Base-by-base conservation (phyloP, 2,113 vertebrate genomes). In the Bubo scandiacus region DNA sequence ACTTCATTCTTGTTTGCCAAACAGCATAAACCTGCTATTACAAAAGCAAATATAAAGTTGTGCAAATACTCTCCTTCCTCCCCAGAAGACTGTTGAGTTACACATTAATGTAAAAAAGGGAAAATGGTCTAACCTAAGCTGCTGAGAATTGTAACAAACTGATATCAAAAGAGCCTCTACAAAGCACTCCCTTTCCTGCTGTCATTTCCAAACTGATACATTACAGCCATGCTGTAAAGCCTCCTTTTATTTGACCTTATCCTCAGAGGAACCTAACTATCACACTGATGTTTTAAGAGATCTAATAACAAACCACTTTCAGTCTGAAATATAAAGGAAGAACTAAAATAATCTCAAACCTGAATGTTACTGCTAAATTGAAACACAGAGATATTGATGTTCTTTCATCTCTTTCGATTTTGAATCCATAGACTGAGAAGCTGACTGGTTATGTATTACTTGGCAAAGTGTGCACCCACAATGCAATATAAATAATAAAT, bases 401-500 rank as follows among this genome's bases (percentile, higher is more conserved):
- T 78, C 63, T 88, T 93, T 71, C 47, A 59, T 59, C 68, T 75
- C 51, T 78, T 90, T 82, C 0, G 0, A 78, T 94, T 94, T 95
- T 82, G 45, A 91, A 78, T 66, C 57, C 55, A 65, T n/a, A 91
- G 54, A 49, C 59, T n/a, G 86, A 90, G 86, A 58, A 93, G 51
- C 38, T 88, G 79, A 30, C 57, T 71, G 25, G 42, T 88, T 93
- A 77, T 77, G 15, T 83, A 62, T 36, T 83, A n/a, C 54, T 90
- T 95, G 67, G 95, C 96, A 90, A 92, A 92, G 55, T 20, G 32
- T 45, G n/a, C 51, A 71, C 8, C 7, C 72, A 90, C 38, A 20
- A 40, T 38, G 27, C 47, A 57, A 43, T 51, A 88, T 96, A 91
- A 97, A 96, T 95, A 96, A 93, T 90, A 84, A 81, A 96, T 91